Conservation (phyloP, 2,113 vertebrate genomes). For the Leucoraja erinaceus region DNA sequence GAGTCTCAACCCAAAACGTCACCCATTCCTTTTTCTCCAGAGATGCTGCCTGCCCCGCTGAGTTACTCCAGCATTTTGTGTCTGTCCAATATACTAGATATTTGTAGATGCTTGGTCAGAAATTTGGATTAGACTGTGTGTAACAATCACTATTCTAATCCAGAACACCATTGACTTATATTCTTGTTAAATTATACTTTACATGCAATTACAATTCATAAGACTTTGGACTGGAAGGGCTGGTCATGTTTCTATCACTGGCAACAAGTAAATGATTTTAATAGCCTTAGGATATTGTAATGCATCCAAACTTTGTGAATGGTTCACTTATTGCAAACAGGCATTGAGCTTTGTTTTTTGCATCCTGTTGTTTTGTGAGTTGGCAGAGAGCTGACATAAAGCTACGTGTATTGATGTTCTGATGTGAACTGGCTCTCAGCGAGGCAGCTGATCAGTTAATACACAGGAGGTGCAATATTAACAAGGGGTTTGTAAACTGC, state of each 20-base stretch:
- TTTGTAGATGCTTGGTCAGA: neutral
- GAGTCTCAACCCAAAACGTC: too few species aligned
- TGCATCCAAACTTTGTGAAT: constrained; percentile 5
- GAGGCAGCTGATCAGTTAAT: constrained; percentile 31
- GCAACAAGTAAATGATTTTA: neutral
- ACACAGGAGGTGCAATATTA: neutral
- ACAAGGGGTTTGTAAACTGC: neutral
- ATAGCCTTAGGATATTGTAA: constrained; percentile 5
- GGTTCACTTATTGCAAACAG: constrained; percentile 19
- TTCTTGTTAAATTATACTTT: neutral
- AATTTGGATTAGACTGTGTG: neutral
- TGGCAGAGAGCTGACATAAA: constrained; percentile 18
- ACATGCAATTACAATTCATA: constrained; percentile 1
- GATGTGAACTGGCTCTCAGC: neutral
- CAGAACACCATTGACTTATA: neutral
- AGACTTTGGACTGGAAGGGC: neutral
- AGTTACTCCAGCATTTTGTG: too few species aligned
- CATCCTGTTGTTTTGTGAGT: constrained; percentile 19
- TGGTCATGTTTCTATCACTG: neutral
- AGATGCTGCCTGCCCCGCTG: too few species aligned
- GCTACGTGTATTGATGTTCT: neutral
- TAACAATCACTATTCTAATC: neutral
- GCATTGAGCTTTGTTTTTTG: neutral
- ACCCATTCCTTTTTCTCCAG: too few species aligned
- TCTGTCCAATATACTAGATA: neutral